A percentile compares a stretch with the other conserved stretches of the same genome.
phyloP scores from a whole-genome alignment of 2,888 invertebrate genomes.

The Agriotes lineatus region DNA sequence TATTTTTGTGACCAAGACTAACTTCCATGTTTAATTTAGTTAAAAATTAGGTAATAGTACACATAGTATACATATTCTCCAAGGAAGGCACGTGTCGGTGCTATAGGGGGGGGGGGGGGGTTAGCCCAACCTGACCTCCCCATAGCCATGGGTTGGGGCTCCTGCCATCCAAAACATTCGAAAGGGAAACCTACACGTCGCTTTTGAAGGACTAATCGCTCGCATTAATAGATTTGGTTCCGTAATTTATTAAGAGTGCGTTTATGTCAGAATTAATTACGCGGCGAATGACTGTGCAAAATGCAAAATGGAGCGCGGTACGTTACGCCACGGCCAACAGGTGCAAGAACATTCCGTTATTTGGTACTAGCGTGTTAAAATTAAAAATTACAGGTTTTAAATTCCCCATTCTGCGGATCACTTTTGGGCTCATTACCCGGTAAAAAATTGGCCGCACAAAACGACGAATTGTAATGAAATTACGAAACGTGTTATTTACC shows the following conservation, averaged over 20 bases:
- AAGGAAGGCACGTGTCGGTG: too few relatives aligned
- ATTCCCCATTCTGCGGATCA: conserved; percentile 30
- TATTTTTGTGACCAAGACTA: too few relatives aligned
- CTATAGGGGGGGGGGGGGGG: too few relatives aligned
- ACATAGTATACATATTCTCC: too few relatives aligned
- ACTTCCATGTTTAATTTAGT: too few relatives aligned
- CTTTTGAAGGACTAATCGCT: conserved; percentile 24
- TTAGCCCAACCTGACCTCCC: too few relatives aligned
- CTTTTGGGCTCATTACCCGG: not conserved
- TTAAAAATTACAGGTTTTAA: conserved; percentile 42
- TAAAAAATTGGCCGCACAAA: conserved; percentile 2
- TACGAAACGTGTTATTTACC: conserved; percentile 1
- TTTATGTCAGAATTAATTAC: conserved; percentile 45
- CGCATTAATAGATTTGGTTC: conserved; percentile 37
- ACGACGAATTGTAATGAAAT: conserved; percentile 6
- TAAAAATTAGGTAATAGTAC: too few relatives aligned
- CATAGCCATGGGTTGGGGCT: too few relatives aligned
- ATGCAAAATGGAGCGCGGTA: conserved; percentile 12
- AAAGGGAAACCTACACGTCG: conserved; percentile 23
- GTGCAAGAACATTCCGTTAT: conserved; percentile 40
- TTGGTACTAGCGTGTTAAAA: conserved; percentile 42
- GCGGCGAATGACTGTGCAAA: conserved; percentile 43
- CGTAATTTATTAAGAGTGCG: conserved; percentile 35
- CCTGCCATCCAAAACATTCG: too few relatives aligned
- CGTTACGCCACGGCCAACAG: conserved; percentile 32